A percentile compares a stretch with the other conserved stretches of the same genome.
phyloP scores from a whole-genome alignment of 2,888 invertebrate genomes.

The Formica aserva region DNA sequence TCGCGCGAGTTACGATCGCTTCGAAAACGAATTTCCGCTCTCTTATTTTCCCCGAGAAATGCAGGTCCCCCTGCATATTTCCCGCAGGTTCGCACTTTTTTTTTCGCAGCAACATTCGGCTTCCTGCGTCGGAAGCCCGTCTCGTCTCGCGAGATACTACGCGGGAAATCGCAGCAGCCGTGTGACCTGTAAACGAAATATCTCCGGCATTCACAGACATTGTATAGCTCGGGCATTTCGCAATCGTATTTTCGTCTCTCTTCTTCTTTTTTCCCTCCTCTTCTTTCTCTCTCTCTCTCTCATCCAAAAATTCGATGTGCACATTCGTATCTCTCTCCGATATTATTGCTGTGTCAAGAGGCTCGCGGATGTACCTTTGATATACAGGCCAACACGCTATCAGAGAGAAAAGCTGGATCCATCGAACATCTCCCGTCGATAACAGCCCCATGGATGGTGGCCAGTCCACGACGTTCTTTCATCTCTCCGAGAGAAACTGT shows the following conservation, averaged over 20 bases:
- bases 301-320: too few species aligned
- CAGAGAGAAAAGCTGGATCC: not conserved
- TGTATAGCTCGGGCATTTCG: not conserved
- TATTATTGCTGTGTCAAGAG: not conserved
- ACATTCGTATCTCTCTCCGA: too few species aligned
- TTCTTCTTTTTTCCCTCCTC: not conserved
- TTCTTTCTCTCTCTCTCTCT: not conserved
- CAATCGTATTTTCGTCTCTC: not conserved
- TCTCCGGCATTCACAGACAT: constrained; percentile 15
- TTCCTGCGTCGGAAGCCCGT: constrained; percentile 1
- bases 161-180: constrained; percentile 10
- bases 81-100: not conserved
- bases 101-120: not conserved
- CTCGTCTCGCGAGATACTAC: constrained; percentile 18
- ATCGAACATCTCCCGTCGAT: constrained; percentile 43
- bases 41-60: constrained; percentile 14
- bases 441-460: not conserved
- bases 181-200: constrained; percentile 42
- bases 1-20: not conserved
- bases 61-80: not conserved
- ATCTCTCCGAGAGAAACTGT: constrained; percentile 12
- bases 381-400: not conserved
- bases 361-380: not conserved
- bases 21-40: constrained; percentile 15
- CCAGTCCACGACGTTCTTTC: constrained; percentile 8